These are phyloP conservation scores for Myotis daubentonii DNA, from an alignment of 2,797 vertebrate genomes.

Conservation along the genomic window DNA sequence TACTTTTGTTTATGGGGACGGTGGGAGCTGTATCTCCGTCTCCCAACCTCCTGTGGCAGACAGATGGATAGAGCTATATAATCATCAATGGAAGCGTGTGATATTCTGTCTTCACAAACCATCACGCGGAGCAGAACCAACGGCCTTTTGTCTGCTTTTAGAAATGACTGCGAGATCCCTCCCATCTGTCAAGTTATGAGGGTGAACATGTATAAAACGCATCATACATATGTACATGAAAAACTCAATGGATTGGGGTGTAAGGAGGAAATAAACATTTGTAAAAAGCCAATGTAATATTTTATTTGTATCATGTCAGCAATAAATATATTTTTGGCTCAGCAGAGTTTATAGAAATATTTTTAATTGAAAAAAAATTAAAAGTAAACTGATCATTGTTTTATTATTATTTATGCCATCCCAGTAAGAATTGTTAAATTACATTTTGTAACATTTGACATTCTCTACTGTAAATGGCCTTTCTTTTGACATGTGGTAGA, in stretches of 20 bases:
- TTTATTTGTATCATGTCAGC: not conserved
- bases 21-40: slow-evolving; percentile 88
- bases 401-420: not conserved
- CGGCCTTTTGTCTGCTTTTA: slow-evolving; percentile 88
- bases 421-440: not conserved
- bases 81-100: slow-evolving; percentile 88
- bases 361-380: not conserved
- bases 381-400: not conserved
- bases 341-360: not conserved
- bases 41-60: slow-evolving; percentile 88
- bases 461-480: not conserved
- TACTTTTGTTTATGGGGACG: slow-evolving; percentile 90
- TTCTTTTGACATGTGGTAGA: not conserved
- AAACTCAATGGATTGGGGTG: not conserved
- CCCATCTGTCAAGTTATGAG: slow-evolving; percentile 88
- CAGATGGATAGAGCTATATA: slow-evolving; percentile 90
- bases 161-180: slow-evolving; percentile 86
- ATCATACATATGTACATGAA: slow-evolving; percentile 73
- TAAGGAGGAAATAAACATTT: slow-evolving; percentile 4
- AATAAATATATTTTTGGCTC: not conserved
- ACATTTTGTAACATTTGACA: not conserved
- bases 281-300: not conserved
- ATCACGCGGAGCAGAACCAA: slow-evolving; percentile 86
- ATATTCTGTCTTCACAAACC: slow-evolving; percentile 89
- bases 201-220: slow-evolving; percentile 85